Evolutionary conservation across 30 jellyfish, hydroid and myxozoan species (phyloP), one percentile per base, ranked within the genome.

Genomic region (Sanderia malayensis): DNA sequence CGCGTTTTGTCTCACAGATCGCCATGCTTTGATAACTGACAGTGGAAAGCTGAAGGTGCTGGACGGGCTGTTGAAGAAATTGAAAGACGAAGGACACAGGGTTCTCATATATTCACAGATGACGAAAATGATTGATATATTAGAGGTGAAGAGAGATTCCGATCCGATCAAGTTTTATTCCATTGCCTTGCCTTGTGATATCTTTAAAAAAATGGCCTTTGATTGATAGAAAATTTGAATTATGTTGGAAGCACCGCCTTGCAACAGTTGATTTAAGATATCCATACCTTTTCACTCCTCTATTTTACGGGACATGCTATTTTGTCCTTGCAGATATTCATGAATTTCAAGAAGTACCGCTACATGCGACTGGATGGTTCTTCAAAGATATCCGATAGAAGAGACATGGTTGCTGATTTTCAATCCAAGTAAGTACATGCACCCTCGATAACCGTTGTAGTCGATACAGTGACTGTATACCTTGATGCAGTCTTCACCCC

Each of bases 301-400:
- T n/a, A n/a, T n/a, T n/a, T n/a, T n/a, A n/a, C n/a, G n/a, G n/a
- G n/a, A n/a, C n/a, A n/a, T n/a, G n/a, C n/a, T n/a, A n/a, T n/a
- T n/a, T n/a, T n/a, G n/a, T n/a, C n/a, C n/a, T 20, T 30, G 58
- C 58, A 91, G 98, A 82, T 79, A 23, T 92, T 84, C 78, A 92
- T 92, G 96, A 78, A 67, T 45, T 85, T 58, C 75, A 57, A 96
- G 29, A 82, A 92, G 46, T 88, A 92, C 78, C 79, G 88, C 31
- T 92, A 92, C 59, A 85, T 84, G 95, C 79, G 99, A 52, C 89
- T 92, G 31, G 99, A 92, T 69, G 99, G 99, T 28, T 92, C 99
- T 1, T 92, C 99, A 2, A 92, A 92, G 57, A 92, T 92, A 24
- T 84, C 95, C 3, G 99, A 92, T 74, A 95, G 99, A 6, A 88